These are phyloP conservation scores for Dryococelus australis DNA, from an alignment of 2,888 invertebrate species.

Conservation along the genomic window DNA sequence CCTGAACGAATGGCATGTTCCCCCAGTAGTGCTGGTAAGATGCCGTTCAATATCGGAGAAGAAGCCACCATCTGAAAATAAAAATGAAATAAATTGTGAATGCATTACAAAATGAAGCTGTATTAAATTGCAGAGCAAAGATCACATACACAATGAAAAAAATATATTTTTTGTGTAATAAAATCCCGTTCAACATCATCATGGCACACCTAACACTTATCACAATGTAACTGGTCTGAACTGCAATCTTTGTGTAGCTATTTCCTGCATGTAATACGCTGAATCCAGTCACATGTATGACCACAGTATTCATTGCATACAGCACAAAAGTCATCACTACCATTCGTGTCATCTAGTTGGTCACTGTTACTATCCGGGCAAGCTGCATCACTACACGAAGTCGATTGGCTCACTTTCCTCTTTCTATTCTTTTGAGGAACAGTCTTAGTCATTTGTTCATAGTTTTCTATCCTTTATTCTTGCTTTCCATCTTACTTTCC, in stretches of 20 bases:
- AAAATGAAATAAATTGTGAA: neutral
- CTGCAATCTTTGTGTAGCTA: neutral
- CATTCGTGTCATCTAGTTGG: neutral
- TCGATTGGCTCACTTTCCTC: neutral
- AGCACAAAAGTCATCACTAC: no score
- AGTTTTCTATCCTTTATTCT: neutral
- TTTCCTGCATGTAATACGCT: neutral
- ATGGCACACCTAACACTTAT: neutral
- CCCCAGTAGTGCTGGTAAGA: neutral
- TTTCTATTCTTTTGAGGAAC: neutral
- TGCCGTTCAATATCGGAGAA: neutral
- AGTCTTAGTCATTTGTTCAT: no score
- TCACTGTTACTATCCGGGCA: neutral
- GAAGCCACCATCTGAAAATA: neutral
- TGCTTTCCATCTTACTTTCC: neutral
- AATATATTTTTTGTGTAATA: neutral
- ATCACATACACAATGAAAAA: neutral
- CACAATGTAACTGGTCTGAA: neutral
- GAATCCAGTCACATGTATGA: neutral
- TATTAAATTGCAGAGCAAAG: neutral
- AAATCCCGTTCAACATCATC: neutral
- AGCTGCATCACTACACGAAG: conserved; percentile 3
- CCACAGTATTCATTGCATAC: neutral
- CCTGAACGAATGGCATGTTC: neutral
- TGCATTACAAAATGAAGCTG: neutral